Percentiles rank a stretch among this genome's conserved stretches.
phyloP scores from a whole-genome alignment of 2,113 vertebrate species.

The Tonatia bakeri region DNA sequence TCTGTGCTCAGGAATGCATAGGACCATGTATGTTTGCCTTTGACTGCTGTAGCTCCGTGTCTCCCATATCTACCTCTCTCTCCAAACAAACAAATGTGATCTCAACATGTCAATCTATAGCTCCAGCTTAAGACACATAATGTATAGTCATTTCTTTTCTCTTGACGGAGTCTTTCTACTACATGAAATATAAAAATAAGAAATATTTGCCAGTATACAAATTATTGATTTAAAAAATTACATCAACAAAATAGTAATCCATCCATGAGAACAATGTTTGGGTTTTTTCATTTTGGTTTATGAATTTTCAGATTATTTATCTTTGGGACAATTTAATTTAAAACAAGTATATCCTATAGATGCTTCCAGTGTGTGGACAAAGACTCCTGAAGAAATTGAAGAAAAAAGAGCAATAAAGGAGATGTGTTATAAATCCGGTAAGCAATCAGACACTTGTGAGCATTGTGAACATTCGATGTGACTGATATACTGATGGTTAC shows the following conservation, averaged over 20 bases:
- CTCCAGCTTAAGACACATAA: not conserved
- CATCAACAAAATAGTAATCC: not conserved
- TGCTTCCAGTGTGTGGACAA: slow-evolving; percentile 74
- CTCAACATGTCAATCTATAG: not conserved
- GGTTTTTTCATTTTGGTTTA: slow-evolving; percentile 62
- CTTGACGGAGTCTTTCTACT: not conserved
- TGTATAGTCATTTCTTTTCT: not conserved
- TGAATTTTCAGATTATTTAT: slow-evolving; percentile 63
- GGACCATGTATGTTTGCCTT: not conserved
- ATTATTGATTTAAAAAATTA: not conserved
- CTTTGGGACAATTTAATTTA: slow-evolving; percentile 52
- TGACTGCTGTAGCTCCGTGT: not conserved
- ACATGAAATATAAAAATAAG: not conserved
- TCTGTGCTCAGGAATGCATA: not conserved
- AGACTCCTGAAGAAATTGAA: slow-evolving; percentile 78
- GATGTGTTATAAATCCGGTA: slow-evolving; percentile 81
- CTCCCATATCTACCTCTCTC: not conserved
- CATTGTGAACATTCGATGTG: not conserved
- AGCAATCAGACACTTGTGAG: slow-evolving; percentile 47
- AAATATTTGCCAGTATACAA: not conserved
- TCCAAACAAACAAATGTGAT: not conserved
- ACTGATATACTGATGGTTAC: slow-evolving; percentile 33
- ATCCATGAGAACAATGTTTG: slow-evolving; percentile 13
- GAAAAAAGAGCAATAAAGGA: slow-evolving; percentile 82
- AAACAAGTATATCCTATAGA: slow-evolving; percentile 70